Evolutionary conservation across 2,113 vertebrate genomes (phyloP).

Genomic region (Pogona vitticeps): DNA sequence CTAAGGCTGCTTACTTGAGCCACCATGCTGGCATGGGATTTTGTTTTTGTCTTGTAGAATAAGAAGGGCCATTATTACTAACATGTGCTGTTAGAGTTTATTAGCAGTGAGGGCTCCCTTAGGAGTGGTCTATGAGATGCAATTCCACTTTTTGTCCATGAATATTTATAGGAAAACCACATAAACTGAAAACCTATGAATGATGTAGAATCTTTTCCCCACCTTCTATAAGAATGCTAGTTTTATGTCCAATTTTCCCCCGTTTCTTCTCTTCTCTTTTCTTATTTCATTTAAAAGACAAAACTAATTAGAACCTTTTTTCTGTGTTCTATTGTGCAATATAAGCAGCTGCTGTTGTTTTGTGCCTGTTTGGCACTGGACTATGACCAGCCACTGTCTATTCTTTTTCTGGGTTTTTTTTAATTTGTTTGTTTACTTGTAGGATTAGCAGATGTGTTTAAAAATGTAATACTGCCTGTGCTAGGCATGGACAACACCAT

Average conservation of each 20-base stretch:
- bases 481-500: slow-evolving; percentile 60
- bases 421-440: slow-evolving; percentile 29
- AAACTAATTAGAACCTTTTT: slow-evolving; percentile 73
- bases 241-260: slow-evolving; percentile 75
- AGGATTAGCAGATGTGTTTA: slow-evolving; percentile 82
- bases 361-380: slow-evolving; percentile 74
- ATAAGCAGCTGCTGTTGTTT: slow-evolving; percentile 80
- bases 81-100: slow-evolving; percentile 73
- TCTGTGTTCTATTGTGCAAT: slow-evolving; percentile 77
- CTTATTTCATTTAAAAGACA: slow-evolving; percentile 64
- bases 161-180: slow-evolving; percentile 78
- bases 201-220: slow-evolving; percentile 50
- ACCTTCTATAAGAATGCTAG: slow-evolving; percentile 68
- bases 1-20: slow-evolving; percentile 68
- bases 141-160: slow-evolving; percentile 75
- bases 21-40: slow-evolving; percentile 65
- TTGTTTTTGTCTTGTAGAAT: slow-evolving; percentile 77
- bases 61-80: slow-evolving; percentile 79
- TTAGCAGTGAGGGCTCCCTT: slow-evolving; percentile 71
- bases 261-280: neutral
- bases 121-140: slow-evolving; percentile 71
- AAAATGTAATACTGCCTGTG: slow-evolving; percentile 74
- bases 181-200: slow-evolving; percentile 64
- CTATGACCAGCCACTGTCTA: slow-evolving; percentile 74
- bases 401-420: slow-evolving; percentile 70